phyloP scores from a whole-genome alignment of 1,140 invertebrate species.

The Heliconius eleuchia region DNA sequence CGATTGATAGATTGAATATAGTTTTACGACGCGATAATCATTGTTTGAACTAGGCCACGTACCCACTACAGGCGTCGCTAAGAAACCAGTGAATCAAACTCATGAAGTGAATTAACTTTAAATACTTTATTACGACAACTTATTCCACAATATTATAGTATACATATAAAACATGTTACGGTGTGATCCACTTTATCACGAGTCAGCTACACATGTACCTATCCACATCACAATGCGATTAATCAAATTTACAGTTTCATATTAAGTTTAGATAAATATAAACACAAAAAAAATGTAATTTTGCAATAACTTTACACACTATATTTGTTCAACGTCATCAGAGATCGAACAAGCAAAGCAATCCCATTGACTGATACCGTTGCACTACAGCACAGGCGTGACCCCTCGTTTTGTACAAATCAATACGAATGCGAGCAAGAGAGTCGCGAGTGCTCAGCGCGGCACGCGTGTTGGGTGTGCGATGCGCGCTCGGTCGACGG shows the following conservation, averaged over 20 bases:
- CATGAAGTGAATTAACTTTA: slow-evolving; percentile 77
- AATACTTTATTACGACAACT: slow-evolving; percentile 81
- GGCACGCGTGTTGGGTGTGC: slow-evolving; percentile 44
- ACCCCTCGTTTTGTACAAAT: slow-evolving; percentile 47
- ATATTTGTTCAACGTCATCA: slow-evolving; percentile 76
- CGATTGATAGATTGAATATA: neutral
- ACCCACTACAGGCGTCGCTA: slow-evolving; percentile 27
- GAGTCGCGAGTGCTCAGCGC: slow-evolving; percentile 31
- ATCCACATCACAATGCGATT: slow-evolving; percentile 78
- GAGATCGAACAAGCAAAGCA: slow-evolving; percentile 69
- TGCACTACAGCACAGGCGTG: slow-evolving; percentile 46
- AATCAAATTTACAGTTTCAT: slow-evolving; percentile 62
- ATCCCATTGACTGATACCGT: slow-evolving; percentile 42
- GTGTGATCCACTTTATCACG: slow-evolving; percentile 78
- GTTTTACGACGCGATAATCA: neutral
- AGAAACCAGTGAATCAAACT: slow-evolving; percentile 73
- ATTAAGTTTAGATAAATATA: slow-evolving; percentile 57
- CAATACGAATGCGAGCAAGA: slow-evolving; percentile 5
- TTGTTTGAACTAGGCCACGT: slow-evolving; percentile 15
- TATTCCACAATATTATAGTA: slow-evolving; percentile 79
- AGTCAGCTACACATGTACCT: slow-evolving; percentile 72
- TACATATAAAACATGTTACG: slow-evolving; percentile 80
- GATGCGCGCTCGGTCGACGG: slow-evolving; percentile 66
- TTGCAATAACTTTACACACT: slow-evolving; percentile 75
- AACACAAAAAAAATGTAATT: slow-evolving; percentile 72